Percentiles rank a stretch among this genome's conserved stretches.
phyloP scores from a whole-genome alignment of 1,140 invertebrate genomes.

The Cherax destructor region DNA sequence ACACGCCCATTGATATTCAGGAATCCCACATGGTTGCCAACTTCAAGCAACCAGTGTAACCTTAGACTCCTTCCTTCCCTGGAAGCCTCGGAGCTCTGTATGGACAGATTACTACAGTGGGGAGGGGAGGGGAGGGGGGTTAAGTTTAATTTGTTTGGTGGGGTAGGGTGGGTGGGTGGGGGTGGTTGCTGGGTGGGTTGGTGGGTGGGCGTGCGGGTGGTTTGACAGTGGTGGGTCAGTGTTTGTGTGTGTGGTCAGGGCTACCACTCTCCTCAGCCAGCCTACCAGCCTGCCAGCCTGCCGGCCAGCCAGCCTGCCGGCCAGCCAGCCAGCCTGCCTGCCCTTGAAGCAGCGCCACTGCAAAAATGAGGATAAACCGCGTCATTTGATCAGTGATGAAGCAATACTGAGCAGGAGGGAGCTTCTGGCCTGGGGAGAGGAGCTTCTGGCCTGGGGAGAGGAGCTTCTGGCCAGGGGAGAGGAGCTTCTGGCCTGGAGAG shows the following conservation, averaged over 20 bases:
- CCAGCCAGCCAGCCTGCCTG: not conserved
- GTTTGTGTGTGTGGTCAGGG: conserved; percentile 23
- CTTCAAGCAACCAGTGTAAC: not conserved
- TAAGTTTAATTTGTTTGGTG: not conserved
- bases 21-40: conserved; percentile 36
- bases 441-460: not conserved
- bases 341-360: not conserved
- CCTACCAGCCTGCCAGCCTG: no score
- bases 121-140: no score
- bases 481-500: not conserved
- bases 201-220: not conserved
- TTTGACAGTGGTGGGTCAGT: not conserved
- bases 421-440: not conserved
- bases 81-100: not conserved
- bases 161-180: not conserved
- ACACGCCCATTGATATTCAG: conserved; percentile 33
- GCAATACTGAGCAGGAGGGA: conserved; percentile 17
- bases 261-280: not conserved
- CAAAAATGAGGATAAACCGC: conserved; percentile 32
- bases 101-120: not conserved
- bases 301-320: no score
- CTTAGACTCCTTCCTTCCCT: not conserved
- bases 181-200: not conserved
- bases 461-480: no score
- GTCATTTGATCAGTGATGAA: conserved; percentile 47